A percentile compares a stretch with the other conserved stretches of the same genome.
phyloP scores from a whole-genome alignment of 2,113 vertebrate genomes.

The Alligator mississippiensis region DNA sequence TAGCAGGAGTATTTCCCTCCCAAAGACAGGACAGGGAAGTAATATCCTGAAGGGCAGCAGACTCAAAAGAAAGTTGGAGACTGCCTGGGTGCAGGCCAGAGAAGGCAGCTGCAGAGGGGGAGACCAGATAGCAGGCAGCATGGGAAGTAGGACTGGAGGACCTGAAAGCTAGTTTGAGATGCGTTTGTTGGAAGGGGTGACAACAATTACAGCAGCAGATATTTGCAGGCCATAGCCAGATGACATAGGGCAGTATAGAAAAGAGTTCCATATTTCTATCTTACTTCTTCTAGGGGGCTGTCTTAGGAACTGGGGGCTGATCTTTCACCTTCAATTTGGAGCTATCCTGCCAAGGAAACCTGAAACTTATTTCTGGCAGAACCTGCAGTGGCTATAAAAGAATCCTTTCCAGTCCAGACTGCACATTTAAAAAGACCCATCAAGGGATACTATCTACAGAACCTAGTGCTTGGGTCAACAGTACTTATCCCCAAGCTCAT shows the following conservation, averaged over 20 bases:
- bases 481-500: too few relatives aligned
- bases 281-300: not conserved
- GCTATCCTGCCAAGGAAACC: rapidly evolving
- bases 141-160: constrained; percentile 16
- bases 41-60: not conserved
- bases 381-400: not conserved
- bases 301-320: not conserved
- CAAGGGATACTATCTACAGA: not conserved
- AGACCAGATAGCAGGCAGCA: not conserved
- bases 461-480: rapidly evolving
- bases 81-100: not conserved
- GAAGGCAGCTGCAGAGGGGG: not conserved
- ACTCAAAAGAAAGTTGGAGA: not conserved
- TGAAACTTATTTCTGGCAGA: not conserved
- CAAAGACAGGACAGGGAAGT: not conserved
- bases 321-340: not conserved
- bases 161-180: too few relatives aligned
- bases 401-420: not conserved
- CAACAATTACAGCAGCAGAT: not conserved
- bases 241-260: rapidly evolving
- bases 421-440: not conserved
- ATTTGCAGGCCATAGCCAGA: rapidly evolving
- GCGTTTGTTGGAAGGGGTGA: not conserved
- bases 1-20: not conserved
- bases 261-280: not conserved